Conservation (phyloP, 1,140 invertebrate genomes). For the Dicyema japonicum region DNA sequence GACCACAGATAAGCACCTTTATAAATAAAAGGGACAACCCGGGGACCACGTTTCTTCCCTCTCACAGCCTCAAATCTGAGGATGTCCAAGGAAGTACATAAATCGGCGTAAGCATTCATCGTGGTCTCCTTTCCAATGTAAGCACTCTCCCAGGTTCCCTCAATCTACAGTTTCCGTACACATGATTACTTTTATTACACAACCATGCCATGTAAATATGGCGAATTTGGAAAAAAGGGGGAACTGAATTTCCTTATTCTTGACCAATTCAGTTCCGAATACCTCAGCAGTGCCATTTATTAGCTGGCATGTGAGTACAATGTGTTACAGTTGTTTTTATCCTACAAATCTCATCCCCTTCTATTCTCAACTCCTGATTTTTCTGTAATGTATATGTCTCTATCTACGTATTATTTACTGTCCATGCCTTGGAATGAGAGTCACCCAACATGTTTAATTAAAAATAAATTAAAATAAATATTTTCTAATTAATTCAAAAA, state of each 20-base stretch:
- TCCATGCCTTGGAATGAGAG: too few relatives aligned
- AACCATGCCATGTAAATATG: constrained; percentile 77
- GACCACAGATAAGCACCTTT: constrained; percentile 53
- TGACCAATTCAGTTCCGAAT: constrained; percentile 75
- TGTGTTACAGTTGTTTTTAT: too few relatives aligned
- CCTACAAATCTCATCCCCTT: too few relatives aligned
- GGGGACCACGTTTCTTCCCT: constrained; percentile 23
- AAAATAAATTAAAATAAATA: too few relatives aligned
- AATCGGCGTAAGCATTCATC: constrained; percentile 71
- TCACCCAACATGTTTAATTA: too few relatives aligned
- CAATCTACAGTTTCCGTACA: too few relatives aligned
- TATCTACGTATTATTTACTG: too few relatives aligned
- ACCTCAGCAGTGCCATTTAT: constrained; percentile 58
- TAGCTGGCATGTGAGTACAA: too few relatives aligned
- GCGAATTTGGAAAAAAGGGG: constrained; percentile 58
- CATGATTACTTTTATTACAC: constrained; percentile 32
- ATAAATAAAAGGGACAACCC: constrained; percentile 3
- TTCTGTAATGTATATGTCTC: too few relatives aligned
- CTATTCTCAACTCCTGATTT: too few relatives aligned
- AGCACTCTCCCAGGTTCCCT: too few relatives aligned
- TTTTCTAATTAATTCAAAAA: too few relatives aligned
- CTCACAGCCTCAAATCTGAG: constrained; percentile 40
- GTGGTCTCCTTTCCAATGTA: constrained; percentile 78
- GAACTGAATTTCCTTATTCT: constrained; percentile 64
- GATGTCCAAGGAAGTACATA: constrained; percentile 61